Conservation (phyloP, 1,140 invertebrate species). For the Goniozus legneri region DNA sequence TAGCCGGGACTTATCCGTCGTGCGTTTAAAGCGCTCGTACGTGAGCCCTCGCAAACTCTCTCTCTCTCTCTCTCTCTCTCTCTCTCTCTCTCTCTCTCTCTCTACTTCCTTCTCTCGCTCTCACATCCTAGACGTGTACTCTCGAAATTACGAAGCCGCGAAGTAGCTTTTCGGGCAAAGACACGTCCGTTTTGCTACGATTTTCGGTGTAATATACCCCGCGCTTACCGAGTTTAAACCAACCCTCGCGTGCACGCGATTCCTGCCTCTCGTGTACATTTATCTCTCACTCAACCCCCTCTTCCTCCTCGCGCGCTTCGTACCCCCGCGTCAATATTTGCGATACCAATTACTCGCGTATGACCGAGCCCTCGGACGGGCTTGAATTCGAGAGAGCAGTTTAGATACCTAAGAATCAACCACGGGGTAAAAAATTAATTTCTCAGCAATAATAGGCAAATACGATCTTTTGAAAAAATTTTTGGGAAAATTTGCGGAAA, state of each 20-base stretch:
- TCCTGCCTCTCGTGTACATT: neutral
- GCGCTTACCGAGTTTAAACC: neutral
- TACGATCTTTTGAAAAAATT: too few species aligned
- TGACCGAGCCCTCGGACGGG: too few species aligned
- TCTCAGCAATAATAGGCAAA: too few species aligned
- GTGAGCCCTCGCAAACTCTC: slow-evolving; percentile 15
- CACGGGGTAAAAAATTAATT: too few species aligned
- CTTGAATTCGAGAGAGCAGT: too few species aligned
- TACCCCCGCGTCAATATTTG: too few species aligned
- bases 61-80: slow-evolving; percentile 6
- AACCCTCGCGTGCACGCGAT: neutral
- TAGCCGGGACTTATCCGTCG: neutral
- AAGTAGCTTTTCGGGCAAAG: too few species aligned
- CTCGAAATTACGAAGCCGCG: too few species aligned
- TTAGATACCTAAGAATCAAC: too few species aligned
- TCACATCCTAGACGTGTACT: neutral
- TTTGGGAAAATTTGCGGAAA: too few species aligned
- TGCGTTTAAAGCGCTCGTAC: neutral
- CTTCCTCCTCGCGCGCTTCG: neutral
- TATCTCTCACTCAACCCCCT: neutral
- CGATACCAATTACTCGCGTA: too few species aligned
- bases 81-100: slow-evolving; percentile 3
- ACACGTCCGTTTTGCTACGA: neutral
- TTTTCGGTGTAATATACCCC: neutral
- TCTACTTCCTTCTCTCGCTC: slow-evolving; percentile 10